A percentile compares a stretch with the other conserved stretches of the same genome.
Evolutionary conservation across 2,888 invertebrate species (phyloP).

Genomic region (Mythimna lalbum): DNA sequence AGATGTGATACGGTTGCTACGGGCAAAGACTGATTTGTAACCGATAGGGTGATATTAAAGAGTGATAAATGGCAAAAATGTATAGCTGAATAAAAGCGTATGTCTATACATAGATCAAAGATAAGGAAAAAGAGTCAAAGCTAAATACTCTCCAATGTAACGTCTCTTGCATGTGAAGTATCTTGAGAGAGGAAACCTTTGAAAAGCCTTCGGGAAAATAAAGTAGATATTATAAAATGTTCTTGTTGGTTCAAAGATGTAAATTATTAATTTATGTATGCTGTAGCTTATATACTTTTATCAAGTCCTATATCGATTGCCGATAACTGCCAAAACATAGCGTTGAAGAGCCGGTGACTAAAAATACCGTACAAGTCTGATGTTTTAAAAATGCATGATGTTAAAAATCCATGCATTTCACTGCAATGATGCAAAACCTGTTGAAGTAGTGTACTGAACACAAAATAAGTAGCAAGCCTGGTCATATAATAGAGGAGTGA

Average conservation of each 20-base stretch:
- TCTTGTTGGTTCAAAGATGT: slow-evolving; percentile 6
- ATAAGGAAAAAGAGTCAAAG: slow-evolving; percentile 1
- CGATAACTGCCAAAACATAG: background rate
- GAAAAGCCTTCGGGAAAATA: slow-evolving; percentile 19
- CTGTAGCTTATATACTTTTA: background rate
- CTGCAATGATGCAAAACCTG: slow-evolving; percentile 41
- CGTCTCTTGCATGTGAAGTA: slow-evolving; percentile 1
- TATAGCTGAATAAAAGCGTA: background rate
- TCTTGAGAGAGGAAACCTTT: slow-evolving; percentile 8
- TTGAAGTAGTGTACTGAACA: slow-evolving; percentile 50
- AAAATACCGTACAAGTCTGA: background rate
- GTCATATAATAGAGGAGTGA: slow-evolving; percentile 69
- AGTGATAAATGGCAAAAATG: background rate
- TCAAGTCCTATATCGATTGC: background rate
- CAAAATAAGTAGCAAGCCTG: slow-evolving; percentile 51
- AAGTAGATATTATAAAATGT: slow-evolving; percentile 17
- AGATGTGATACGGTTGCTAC: slow-evolving; percentile 5
- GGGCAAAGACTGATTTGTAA: background rate
- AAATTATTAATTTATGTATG: background rate
- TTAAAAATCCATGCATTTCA: slow-evolving; percentile 20
- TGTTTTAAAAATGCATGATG: slow-evolving; percentile 2
- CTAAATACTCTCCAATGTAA: background rate
- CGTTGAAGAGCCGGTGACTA: background rate
- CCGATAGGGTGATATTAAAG: background rate
- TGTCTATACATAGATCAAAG: slow-evolving; percentile 5